phyloP scores from a whole-genome alignment of 2,888 invertebrate genomes.

The Silvanus unidentatus region DNA sequence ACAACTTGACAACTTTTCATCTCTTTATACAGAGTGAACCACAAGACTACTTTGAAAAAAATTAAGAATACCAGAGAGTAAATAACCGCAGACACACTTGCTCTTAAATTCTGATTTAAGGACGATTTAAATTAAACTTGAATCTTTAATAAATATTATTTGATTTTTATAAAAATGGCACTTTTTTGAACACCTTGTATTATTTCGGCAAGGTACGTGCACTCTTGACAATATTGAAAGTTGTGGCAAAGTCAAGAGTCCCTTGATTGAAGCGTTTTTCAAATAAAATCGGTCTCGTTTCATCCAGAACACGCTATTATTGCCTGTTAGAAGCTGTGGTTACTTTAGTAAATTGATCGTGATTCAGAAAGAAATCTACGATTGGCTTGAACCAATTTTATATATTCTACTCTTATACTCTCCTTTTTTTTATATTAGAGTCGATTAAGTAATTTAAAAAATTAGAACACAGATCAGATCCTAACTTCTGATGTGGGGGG shows the following conservation, averaged over 20 bases:
- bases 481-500: too few relatives aligned
- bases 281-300: constrained; percentile 47
- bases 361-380: constrained; percentile 36
- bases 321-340: constrained; percentile 47
- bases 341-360: constrained; percentile 42
- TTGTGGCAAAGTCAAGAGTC: constrained; percentile 45
- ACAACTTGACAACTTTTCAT: too few relatives aligned
- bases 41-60: too few relatives aligned
- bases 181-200: too few relatives aligned
- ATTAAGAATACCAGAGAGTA: too few relatives aligned
- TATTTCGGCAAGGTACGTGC: constrained; percentile 10
- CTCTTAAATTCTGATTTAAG: too few relatives aligned
- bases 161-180: constrained; percentile 18
- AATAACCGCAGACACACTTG: too few relatives aligned
- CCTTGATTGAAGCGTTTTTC: constrained; percentile 47
- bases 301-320: constrained; percentile 40
- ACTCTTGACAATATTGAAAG: constrained; percentile 24
- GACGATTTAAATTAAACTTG: too few relatives aligned
- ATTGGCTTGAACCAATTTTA: constrained; percentile 25
- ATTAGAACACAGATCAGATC: constrained; percentile 3
- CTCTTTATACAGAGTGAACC: too few relatives aligned
- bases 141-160: background rate
- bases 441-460: constrained; percentile 4
- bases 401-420: constrained; percentile 4
- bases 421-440: constrained; percentile 3